These are phyloP conservation scores for Crotalus tigris DNA, from an alignment of 2,113 vertebrate species.

Conservation along the genomic window DNA sequence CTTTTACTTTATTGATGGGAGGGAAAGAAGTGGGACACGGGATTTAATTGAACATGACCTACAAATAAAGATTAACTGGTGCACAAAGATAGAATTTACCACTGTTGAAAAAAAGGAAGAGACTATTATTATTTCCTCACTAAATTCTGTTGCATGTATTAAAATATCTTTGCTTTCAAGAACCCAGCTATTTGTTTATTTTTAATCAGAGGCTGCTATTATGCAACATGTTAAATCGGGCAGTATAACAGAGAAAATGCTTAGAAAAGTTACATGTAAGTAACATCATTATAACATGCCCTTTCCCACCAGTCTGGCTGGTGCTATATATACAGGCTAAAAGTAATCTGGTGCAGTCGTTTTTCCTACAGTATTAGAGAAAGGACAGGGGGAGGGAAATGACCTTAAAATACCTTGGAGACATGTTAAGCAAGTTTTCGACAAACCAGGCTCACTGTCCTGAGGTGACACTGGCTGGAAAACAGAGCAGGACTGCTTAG, in stretches of 20 bases:
- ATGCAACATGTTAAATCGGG: neutral
- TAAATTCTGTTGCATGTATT: neutral
- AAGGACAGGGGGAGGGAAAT: neutral
- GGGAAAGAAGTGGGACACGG: neutral
- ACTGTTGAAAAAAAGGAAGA: neutral
- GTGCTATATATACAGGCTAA: neutral
- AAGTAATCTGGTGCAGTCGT: slow-evolving; percentile 6
- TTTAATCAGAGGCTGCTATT: neutral
- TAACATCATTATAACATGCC: neutral
- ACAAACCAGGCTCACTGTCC: slow-evolving; percentile 32
- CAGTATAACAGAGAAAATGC: neutral
- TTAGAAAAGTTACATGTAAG: neutral
- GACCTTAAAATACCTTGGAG: slow-evolving; percentile 36
- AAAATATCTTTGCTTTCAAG: neutral
- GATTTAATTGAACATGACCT: neutral
- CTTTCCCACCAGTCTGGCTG: neutral
- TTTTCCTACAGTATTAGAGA: neutral
- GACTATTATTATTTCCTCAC: neutral
- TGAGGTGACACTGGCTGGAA: slow-evolving; percentile 42
- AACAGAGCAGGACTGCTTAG: neutral
- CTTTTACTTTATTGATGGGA: neutral
- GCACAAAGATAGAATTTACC: neutral
- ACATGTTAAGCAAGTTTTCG: neutral
- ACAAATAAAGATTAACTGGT: neutral
- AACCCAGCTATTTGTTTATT: neutral